phyloP scores from a whole-genome alignment of 2,113 vertebrate species.

The Bubalus kerabau region DNA sequence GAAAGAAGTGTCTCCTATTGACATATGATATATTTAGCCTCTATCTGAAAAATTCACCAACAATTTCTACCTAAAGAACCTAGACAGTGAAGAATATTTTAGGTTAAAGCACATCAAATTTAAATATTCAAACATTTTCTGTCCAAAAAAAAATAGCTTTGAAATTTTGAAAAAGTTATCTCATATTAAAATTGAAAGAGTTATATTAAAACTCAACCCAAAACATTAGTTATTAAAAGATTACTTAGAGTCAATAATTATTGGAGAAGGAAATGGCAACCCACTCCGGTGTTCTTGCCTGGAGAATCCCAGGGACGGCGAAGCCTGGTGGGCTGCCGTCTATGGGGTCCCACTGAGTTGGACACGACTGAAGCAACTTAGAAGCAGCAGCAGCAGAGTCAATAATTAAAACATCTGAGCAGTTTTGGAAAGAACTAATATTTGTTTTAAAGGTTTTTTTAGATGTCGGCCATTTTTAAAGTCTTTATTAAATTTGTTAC shows the following conservation, averaged over 20 bases:
- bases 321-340: background rate
- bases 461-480: background rate
- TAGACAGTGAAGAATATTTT: background rate
- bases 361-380: background rate
- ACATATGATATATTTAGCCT: background rate
- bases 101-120: background rate
- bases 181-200: background rate
- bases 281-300: background rate
- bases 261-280: background rate
- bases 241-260: background rate
- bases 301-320: rapidly evolving
- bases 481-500: background rate
- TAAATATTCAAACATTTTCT: background rate
- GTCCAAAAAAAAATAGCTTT: background rate
- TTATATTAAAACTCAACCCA: background rate
- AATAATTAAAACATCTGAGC: background rate
- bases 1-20: background rate
- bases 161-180: background rate
- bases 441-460: background rate
- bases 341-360: background rate
- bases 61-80: background rate
- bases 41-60: background rate
- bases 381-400: background rate
- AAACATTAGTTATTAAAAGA: background rate
- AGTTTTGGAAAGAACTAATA: background rate